These are phyloP conservation scores for Acanthosoma haemorrhoidale DNA, from an alignment of 2,888 invertebrate species.

Conservation along the genomic window DNA sequence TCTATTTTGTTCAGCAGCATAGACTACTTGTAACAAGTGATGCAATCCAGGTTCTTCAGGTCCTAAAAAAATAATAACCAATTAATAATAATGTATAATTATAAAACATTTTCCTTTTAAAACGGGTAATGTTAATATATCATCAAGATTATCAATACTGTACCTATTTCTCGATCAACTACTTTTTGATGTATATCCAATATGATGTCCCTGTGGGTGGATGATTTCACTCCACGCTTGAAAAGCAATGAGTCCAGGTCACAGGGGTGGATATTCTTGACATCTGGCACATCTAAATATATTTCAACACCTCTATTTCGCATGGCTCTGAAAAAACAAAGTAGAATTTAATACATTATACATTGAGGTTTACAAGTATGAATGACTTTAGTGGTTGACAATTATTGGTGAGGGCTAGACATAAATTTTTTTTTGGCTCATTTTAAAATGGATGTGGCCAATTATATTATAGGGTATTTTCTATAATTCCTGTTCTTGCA, in stretches of 20 bases:
- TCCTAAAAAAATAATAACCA: slow-evolving; percentile 47
- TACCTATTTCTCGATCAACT: slow-evolving; percentile 22
- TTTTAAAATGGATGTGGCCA: no score
- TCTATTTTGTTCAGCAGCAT: slow-evolving; percentile 60
- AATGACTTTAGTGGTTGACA: no score
- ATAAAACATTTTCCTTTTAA: neutral
- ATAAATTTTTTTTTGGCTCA: no score
- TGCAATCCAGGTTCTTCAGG: slow-evolving; percentile 57
- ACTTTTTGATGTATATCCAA: slow-evolving; percentile 31
- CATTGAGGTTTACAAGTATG: no score
- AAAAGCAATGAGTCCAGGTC: slow-evolving; percentile 50
- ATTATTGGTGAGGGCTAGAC: no score
- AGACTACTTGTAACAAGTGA: slow-evolving; percentile 61
- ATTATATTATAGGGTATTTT: no score
- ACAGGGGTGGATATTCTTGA: slow-evolving; percentile 44
- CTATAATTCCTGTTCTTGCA: no score
- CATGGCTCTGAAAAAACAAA: slow-evolving; percentile 71
- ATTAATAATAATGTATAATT: neutral
- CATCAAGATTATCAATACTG: neutral
- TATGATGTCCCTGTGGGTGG: slow-evolving; percentile 26
- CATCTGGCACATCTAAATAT: slow-evolving; percentile 49
- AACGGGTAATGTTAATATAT: neutral
- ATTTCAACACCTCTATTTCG: slow-evolving; percentile 95
- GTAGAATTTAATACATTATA: neutral
- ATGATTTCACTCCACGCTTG: slow-evolving; percentile 48